Conservation (phyloP, 2,797 vertebrate genomes). For the Novumbra hubbsi region DNA sequence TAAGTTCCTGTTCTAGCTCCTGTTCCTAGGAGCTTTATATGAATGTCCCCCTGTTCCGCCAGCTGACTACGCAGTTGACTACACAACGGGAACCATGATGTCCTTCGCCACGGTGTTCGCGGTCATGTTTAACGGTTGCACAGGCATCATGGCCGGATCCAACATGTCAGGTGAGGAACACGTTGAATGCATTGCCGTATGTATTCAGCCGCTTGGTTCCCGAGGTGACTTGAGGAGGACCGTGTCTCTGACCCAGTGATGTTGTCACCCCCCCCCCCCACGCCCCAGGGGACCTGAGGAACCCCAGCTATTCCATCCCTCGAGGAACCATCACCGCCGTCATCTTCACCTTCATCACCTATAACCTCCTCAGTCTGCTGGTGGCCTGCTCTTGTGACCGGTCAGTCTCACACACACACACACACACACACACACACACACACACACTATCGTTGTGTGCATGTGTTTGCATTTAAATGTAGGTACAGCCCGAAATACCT, state of each 20-base stretch:
- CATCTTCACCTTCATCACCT: slow-evolving; percentile 90
- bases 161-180: slow-evolving; percentile 86
- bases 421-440: slow-evolving; percentile 6
- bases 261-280: background rate
- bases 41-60: background rate
- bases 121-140: slow-evolving; percentile 93
- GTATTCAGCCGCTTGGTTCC: background rate
- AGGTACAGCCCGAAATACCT: no score
- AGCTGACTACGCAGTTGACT: slow-evolving; percentile 81
- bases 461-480: background rate
- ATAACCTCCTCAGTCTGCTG: slow-evolving; percentile 82
- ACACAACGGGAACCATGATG: slow-evolving; percentile 84
- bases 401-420: slow-evolving; percentile 56
- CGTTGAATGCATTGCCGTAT: background rate
- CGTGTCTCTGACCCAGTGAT: slow-evolving; percentile 3
- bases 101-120: slow-evolving; percentile 87
- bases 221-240: background rate
- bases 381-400: slow-evolving; percentile 88
- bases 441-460: slow-evolving; percentile 25
- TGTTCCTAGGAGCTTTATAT: no score
- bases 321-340: slow-evolving; percentile 89
- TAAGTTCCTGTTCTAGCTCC: no score
- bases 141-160: slow-evolving; percentile 92
- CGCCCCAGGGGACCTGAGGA: slow-evolving; percentile 84
- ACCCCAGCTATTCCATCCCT: slow-evolving; percentile 87